These are phyloP conservation scores for Rutilus rutilus DNA, from an alignment of 2,113 vertebrate genomes.

Conservation along the genomic window DNA sequence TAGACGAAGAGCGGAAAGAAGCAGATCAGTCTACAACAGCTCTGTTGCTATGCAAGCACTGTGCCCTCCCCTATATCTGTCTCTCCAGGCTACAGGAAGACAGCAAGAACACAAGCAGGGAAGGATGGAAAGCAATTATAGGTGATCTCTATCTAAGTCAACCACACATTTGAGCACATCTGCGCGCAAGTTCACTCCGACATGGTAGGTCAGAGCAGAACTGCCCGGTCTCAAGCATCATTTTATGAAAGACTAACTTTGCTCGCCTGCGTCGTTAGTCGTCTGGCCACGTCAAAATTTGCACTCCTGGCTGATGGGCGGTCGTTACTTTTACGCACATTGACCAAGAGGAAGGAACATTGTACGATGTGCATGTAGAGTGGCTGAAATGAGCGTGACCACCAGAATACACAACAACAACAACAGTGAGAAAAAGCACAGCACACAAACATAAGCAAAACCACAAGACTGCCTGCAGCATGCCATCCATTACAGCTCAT, in stretches of 20 bases:
- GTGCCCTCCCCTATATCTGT: slow-evolving; percentile 9
- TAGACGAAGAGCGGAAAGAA: background rate
- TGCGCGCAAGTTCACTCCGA: background rate
- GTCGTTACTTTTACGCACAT: background rate
- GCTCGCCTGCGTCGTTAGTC: background rate
- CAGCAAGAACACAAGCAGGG: slow-evolving; percentile 20
- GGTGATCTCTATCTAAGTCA: background rate
- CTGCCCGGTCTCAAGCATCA: too few species aligned
- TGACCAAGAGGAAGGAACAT: background rate
- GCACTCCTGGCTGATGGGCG: background rate
- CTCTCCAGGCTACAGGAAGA: slow-evolving; percentile 29
- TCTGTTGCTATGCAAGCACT: slow-evolving; percentile 59
- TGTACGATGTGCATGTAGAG: background rate
- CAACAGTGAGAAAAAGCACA: background rate
- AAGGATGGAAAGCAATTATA: slow-evolving; percentile 31
- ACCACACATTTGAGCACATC: slow-evolving; percentile 17
- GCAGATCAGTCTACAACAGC: slow-evolving; percentile 9
- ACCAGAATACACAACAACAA: background rate
- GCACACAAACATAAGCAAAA: slow-evolving; percentile 6
- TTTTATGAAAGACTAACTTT: background rate
- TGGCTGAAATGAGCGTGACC: background rate
- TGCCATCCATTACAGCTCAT: slow-evolving; percentile 33
- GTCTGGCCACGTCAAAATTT: background rate
- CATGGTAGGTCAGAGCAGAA: background rate
- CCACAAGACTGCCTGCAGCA: background rate